Base-by-base conservation (phyloP, 2,113 vertebrate genomes). In the Crotalus viridis region DNA sequence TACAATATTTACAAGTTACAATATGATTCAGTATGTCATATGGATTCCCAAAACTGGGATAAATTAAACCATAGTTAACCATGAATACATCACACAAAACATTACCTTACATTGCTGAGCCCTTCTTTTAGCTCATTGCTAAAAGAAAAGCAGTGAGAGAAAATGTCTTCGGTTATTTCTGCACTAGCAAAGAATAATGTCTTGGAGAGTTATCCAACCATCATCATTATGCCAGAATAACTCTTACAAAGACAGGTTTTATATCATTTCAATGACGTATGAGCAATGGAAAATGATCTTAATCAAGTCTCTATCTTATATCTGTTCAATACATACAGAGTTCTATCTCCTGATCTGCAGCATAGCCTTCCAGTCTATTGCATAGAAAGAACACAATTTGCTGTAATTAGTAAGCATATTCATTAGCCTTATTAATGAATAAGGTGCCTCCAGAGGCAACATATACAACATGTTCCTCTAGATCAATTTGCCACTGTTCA, bases 341-440 rank as follows among this genome's bases (percentile, higher is more conserved):
- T 93, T 95, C 26, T 94, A 94, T 91, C n/a, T 48, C 88, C 85
- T 90, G 13, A 89, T 3, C 93, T 91, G 46, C 91, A 94, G 54
- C 93, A 33, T 17, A 86, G 88, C 59, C 91, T 93, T 74, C 95
- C 87, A 43, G 89, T 57, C 59, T 92, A 85, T 90, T 91, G 88
- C 91, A 93, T 90, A 52, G 91, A 90, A 86, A n/a, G 56, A 52
- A 24, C 19, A 8, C 1, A 48, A 0, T 51, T 96, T 86, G 12
- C 90, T 93, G 85, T 13, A 88, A 57, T 92, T 94, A 89, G 33
- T 1, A 15, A 86, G 92, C 92, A 91, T 90, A 52, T 94, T 94
- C 92, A 90, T 96, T 95, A 95, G 88, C 26, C 91, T 90, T 88
- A 39, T 92, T 95, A 96, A 94, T 93, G 91, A 92, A 0, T 59